A percentile compares a stretch with the other conserved stretches of the same genome.
Conservation (phyloP, 2,113 vertebrate genomes). For the Peromyscus leucopus region DNA sequence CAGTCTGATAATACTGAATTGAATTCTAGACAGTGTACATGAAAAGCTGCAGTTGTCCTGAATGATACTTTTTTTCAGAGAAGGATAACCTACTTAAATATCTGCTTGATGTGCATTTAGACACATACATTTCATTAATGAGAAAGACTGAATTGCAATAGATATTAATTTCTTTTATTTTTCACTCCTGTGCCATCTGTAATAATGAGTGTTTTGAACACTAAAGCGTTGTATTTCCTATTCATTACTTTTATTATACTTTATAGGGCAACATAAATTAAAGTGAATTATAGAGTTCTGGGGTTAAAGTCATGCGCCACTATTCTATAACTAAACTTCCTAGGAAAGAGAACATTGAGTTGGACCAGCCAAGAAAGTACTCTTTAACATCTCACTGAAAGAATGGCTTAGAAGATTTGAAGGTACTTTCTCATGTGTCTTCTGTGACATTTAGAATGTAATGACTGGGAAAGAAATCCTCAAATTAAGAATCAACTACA, state of each 20-base stretch:
- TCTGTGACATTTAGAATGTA: not conserved
- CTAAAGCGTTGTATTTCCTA: not conserved
- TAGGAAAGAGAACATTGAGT: not conserved
- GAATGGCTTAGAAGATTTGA: slow-evolving; percentile 1
- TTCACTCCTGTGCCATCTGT: not conserved
- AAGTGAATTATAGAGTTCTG: not conserved
- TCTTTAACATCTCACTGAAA: slow-evolving; percentile 29
- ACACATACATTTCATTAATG: not conserved
- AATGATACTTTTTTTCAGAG: not conserved
- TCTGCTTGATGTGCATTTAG: not conserved
- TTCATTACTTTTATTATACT: not conserved
- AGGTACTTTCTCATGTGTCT: not conserved
- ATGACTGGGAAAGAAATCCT: not conserved
- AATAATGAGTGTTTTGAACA: not conserved
- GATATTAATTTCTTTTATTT: not conserved
- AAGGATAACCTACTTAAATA: not conserved
- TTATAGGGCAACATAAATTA: not conserved
- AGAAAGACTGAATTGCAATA: not conserved
- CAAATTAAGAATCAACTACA: not conserved
- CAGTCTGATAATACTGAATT: not conserved
- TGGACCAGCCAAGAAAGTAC: not conserved
- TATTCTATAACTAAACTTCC: not conserved
- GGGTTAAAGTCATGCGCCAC: too few species aligned
- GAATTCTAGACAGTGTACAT: slow-evolving; percentile 1
- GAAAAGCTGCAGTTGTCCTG: not conserved